Percentiles rank a stretch among this genome's conserved stretches.
These are phyloP conservation scores for Colletes gigas DNA, from an alignment of 1,140 invertebrate species.

Conservation along the genomic window DNA sequence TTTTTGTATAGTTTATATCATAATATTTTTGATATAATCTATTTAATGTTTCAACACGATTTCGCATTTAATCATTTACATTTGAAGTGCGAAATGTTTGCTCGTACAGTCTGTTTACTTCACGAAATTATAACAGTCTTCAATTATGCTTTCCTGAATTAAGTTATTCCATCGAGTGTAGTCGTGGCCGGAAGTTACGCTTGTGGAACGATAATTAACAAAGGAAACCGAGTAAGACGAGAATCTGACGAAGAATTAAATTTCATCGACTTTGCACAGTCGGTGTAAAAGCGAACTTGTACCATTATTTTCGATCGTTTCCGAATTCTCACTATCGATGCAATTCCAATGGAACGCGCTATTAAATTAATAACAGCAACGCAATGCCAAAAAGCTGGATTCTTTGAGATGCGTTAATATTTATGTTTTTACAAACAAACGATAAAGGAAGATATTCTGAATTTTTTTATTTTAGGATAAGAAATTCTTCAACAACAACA, in stretches of 20 bases:
- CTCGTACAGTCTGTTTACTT: neutral
- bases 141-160: conserved; percentile 3
- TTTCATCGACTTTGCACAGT: conserved; percentile 28
- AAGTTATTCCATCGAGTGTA: neutral
- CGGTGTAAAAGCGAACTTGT: neutral
- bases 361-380: neutral
- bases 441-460: no score
- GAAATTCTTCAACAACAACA: conserved; percentile 43
- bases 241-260: conserved; percentile 22
- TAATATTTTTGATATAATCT: no score
- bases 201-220: conserved; percentile 36
- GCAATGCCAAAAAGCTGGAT: no score
- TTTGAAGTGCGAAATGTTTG: neutral
- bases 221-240: conserved; percentile 38
- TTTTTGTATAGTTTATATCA: neutral
- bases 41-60: neutral
- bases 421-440: no score
- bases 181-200: conserved; percentile 28
- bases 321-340: neutral
- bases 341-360: neutral
- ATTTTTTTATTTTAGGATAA: conserved; percentile 59
- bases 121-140: neutral
- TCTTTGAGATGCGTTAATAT: no score
- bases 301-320: neutral
- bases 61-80: neutral